Conservation (phyloP, 2,888 invertebrate species). For the Pogonocherus hispidulus region DNA sequence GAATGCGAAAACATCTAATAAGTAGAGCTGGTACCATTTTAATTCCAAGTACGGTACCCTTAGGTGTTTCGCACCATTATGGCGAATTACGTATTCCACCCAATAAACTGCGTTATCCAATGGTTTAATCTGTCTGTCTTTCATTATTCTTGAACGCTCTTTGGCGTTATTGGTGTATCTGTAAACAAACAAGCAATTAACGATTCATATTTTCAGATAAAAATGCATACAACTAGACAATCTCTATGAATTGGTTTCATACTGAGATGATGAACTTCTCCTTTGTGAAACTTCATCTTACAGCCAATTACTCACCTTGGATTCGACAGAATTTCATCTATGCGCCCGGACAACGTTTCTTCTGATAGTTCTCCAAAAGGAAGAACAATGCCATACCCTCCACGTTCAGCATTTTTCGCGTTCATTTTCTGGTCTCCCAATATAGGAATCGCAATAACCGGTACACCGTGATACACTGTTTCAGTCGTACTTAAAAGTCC, state of each 20-base stretch:
- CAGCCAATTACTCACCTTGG: no score
- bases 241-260: no score
- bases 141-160: slow-evolving; percentile 41
- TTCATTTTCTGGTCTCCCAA: slow-evolving; percentile 41
- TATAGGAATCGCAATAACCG: slow-evolving; percentile 40
- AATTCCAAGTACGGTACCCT: slow-evolving; percentile 44
- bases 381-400: slow-evolving; percentile 27
- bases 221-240: no score
- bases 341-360: slow-evolving; percentile 22
- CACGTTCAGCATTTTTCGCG: slow-evolving; percentile 26
- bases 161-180: slow-evolving; percentile 42
- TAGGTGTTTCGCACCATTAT: slow-evolving; percentile 49
- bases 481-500: slow-evolving; percentile 38
- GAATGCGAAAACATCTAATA: slow-evolving; percentile 43
- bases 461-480: slow-evolving; percentile 42
- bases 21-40: slow-evolving; percentile 50
- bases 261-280: no score
- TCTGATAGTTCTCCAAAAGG: slow-evolving; percentile 29
- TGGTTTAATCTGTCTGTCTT: slow-evolving; percentile 44
- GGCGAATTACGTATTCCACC: slow-evolving; percentile 48
- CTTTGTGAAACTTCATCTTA: no score
- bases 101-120: slow-evolving; percentile 46
- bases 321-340: slow-evolving; percentile 41
- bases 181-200: no score
- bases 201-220: no score